Conservation (phyloP, 1,140 invertebrate species). For the Chionoecetes opilio region DNA sequence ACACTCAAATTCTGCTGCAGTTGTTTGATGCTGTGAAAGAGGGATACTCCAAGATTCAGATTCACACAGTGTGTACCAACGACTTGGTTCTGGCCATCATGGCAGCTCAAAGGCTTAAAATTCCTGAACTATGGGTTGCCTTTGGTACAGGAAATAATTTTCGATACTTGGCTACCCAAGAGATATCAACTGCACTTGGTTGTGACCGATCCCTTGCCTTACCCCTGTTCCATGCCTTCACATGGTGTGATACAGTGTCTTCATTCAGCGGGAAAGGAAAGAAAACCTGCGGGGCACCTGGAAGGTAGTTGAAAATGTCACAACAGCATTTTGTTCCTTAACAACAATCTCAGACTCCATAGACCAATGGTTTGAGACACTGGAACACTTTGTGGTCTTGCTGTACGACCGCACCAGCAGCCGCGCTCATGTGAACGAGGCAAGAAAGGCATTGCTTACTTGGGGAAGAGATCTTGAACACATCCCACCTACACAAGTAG, state of each 20-base stretch:
- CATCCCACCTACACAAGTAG: constrained; percentile 39
- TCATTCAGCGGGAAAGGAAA: background rate
- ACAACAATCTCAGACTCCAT: background rate
- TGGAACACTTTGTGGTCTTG: constrained; percentile 52
- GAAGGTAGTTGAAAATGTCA: constrained; percentile 42
- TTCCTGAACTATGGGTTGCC: too few relatives aligned
- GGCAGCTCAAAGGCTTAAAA: too few relatives aligned
- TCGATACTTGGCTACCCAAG: too few relatives aligned
- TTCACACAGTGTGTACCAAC: too few relatives aligned
- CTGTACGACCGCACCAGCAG: constrained; percentile 50
- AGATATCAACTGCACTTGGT: too few relatives aligned
- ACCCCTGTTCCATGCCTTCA: constrained; percentile 44
- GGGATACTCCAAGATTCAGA: too few relatives aligned
- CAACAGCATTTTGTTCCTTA: constrained; percentile 36
- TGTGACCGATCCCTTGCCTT: constrained; percentile 29
- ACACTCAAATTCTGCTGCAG: too few relatives aligned
- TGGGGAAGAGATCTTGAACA: constrained; percentile 50
- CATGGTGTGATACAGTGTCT: background rate
- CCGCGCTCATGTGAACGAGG: constrained; percentile 42
- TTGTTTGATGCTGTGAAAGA: too few relatives aligned
- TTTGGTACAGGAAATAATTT: too few relatives aligned
- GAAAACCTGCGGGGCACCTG: constrained; percentile 20
- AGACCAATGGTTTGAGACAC: constrained; percentile 47
- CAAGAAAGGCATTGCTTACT: constrained; percentile 37
- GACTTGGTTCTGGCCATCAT: too few relatives aligned